These are phyloP conservation scores for Amblyopsis hoosieri DNA, from an alignment of 2,797 vertebrate genomes.

Conservation along the genomic window DNA sequence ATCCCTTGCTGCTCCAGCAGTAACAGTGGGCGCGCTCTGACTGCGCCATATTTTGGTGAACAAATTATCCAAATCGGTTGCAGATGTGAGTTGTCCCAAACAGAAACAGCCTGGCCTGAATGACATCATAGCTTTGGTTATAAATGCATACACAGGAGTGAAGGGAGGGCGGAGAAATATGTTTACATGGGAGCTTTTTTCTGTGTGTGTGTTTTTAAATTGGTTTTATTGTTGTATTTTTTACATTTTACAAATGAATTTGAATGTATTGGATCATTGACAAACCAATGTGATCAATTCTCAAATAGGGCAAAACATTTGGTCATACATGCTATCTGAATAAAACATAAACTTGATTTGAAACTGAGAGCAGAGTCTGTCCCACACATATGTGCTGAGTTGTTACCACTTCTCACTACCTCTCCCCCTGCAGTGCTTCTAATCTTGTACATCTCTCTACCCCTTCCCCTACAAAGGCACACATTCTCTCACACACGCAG, in stretches of 20 bases:
- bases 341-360: too few species aligned
- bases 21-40: slow-evolving; percentile 41
- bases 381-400: too few species aligned
- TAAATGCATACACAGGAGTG: slow-evolving; percentile 46
- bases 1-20: slow-evolving; percentile 39
- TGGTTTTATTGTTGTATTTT: neutral
- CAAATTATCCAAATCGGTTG: slow-evolving; percentile 75
- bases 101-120: slow-evolving; percentile 45
- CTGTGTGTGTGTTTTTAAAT: too few species aligned
- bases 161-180: slow-evolving; percentile 22
- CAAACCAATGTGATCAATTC: neutral
- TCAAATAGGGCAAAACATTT: neutral
- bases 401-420: too few species aligned
- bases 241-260: neutral
- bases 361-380: too few species aligned
- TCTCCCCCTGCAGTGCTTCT: too few species aligned
- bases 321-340: too few species aligned
- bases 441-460: too few species aligned
- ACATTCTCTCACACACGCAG: too few species aligned
- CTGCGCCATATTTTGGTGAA: slow-evolving; percentile 60
- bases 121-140: slow-evolving; percentile 70
- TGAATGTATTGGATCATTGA: slow-evolving; percentile 30
- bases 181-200: neutral
- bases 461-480: too few species aligned
- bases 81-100: slow-evolving; percentile 75